A percentile compares a stretch with the other conserved stretches of the same genome.
These are phyloP conservation scores for Actinemys pallida DNA, from an alignment of 2,113 vertebrate species.

Conservation along the genomic window DNA sequence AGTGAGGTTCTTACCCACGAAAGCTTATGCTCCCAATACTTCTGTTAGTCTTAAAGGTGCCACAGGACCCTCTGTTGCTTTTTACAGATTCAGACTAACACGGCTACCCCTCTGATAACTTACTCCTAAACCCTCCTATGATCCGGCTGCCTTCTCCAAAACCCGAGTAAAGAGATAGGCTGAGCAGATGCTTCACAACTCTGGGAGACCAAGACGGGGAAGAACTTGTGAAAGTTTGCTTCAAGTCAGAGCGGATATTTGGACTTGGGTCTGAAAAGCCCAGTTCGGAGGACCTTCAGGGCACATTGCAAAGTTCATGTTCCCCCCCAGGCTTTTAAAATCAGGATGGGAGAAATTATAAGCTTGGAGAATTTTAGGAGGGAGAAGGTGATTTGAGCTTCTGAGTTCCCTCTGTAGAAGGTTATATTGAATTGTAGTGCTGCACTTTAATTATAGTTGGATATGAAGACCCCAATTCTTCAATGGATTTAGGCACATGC, in stretches of 20 bases:
- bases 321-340: background rate
- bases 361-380: background rate
- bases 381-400: background rate
- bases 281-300: background rate
- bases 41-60: too few species aligned
- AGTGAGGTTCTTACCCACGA: too few species aligned
- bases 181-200: background rate
- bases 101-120: too few species aligned
- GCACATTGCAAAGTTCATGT: background rate
- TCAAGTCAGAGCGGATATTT: background rate
- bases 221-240: background rate
- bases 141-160: background rate
- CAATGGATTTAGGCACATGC: background rate
- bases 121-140: background rate
- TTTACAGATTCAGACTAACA: too few species aligned
- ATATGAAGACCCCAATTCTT: background rate
- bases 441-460: background rate
- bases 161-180: background rate
- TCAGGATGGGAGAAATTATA: background rate
- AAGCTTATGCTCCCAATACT: too few species aligned
- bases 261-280: background rate
- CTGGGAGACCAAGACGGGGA: background rate
- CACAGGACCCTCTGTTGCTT: too few species aligned
- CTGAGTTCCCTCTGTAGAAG: background rate
- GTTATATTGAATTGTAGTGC: background rate